These are phyloP conservation scores for Andricus grossulariae DNA, from an alignment of 1,140 invertebrate genomes.

Conservation along the genomic window DNA sequence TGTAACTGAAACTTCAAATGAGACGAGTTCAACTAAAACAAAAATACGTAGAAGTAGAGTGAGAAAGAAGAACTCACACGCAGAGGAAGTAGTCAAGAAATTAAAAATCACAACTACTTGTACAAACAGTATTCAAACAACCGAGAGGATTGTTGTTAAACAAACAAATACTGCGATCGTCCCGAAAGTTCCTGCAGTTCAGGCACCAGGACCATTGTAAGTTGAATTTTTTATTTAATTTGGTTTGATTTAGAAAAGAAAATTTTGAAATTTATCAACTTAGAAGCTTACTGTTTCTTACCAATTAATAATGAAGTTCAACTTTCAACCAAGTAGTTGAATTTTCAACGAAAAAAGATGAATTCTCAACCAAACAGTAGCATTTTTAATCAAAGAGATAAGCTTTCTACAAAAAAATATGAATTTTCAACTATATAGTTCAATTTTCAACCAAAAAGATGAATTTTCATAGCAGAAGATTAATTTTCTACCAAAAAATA, in stretches of 20 bases:
- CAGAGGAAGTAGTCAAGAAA: conserved; percentile 44
- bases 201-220: conserved; percentile 49
- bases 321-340: too few species aligned
- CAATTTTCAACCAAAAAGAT: too few species aligned
- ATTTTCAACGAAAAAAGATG: too few species aligned
- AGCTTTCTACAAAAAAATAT: too few species aligned
- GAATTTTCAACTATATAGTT: too few species aligned
- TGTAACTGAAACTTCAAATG: conserved; percentile 43
- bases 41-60: conserved; percentile 41
- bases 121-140: conserved; percentile 38
- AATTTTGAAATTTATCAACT: conserved; percentile 6
- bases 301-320: too few species aligned
- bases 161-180: conserved; percentile 53
- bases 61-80: conserved; percentile 34
- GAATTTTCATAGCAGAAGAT: too few species aligned
- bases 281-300: too few species aligned
- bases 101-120: conserved; percentile 30
- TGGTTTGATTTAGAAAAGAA: conserved; percentile 22
- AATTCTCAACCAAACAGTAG: too few species aligned
- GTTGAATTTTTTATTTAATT: conserved; percentile 30
- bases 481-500: too few species aligned
- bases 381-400: too few species aligned
- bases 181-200: conserved; percentile 42
- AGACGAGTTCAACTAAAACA: conserved; percentile 35
- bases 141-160: conserved; percentile 57